These are phyloP conservation scores for Bolinopsis microptera DNA, from an alignment of 37 sponge, comb jelly and placozoan genomes.

Conservation along the genomic window DNA sequence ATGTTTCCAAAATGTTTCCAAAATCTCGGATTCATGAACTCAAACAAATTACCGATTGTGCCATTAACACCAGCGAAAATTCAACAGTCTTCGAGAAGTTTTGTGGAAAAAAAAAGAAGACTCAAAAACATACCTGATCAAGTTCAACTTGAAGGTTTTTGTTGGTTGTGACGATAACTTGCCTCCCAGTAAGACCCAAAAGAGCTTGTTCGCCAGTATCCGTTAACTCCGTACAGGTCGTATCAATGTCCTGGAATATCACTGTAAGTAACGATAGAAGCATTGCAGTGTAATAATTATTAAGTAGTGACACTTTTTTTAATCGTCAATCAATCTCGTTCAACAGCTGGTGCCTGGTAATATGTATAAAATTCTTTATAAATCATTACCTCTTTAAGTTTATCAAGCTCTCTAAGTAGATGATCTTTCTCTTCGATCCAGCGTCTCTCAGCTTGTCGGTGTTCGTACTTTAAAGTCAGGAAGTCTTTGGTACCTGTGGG, in stretches of 20 bases:
- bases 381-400: slow-evolving; percentile 68
- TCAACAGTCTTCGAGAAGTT: no score
- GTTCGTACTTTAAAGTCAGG: slow-evolving; percentile 89
- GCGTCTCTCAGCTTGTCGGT: slow-evolving; percentile 79
- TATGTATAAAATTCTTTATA: no score
- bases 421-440: slow-evolving; percentile 91
- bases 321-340: neutral
- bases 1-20: no score
- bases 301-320: neutral
- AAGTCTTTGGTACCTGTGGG: slow-evolving; percentile 84
- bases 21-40: no score
- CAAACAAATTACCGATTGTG: no score
- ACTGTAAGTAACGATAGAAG: neutral
- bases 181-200: slow-evolving; percentile 4
- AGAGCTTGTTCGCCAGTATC: slow-evolving; percentile 45
- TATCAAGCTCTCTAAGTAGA: slow-evolving; percentile 82
- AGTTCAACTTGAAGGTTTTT: slow-evolving; percentile 62
- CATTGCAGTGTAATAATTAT: neutral
- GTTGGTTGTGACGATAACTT: slow-evolving; percentile 64
- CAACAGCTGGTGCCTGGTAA: no score
- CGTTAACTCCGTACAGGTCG: slow-evolving; percentile 23
- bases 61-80: no score
- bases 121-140: neutral
- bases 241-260: slow-evolving; percentile 30
- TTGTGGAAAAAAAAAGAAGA: no score